Conservation (phyloP, 2,113 vertebrate genomes). For the Oryzias celebensis region DNA sequence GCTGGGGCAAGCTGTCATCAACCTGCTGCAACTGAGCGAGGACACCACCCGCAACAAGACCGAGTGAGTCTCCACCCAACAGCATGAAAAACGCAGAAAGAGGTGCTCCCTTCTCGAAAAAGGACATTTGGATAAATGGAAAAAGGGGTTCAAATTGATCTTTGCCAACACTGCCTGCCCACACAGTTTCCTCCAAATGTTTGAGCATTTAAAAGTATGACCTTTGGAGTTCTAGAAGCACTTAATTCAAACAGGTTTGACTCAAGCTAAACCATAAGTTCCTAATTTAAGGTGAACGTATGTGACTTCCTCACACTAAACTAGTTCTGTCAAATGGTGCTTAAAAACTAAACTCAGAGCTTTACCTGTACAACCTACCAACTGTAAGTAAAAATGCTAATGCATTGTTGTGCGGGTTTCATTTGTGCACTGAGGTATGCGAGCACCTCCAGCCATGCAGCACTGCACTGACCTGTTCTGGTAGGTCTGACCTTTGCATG, state of each 20-base stretch:
- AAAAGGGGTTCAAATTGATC: not conserved
- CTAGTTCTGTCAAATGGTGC: not conserved
- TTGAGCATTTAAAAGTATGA: not conserved
- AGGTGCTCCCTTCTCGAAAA: not conserved
- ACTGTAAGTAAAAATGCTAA: not conserved
- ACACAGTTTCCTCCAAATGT: too few species aligned
- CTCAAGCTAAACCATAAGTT: not conserved
- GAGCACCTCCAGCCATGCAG: conserved; percentile 7
- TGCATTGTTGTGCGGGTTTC: not conserved
- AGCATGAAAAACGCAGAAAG: not conserved
- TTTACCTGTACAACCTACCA: not conserved
- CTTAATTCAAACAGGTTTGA: not conserved
- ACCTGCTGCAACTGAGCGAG: conserved; percentile 79
- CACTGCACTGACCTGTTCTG: conserved; percentile 19
- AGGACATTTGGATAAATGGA: not conserved
- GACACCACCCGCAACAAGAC: conserved; percentile 76
- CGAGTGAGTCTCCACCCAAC: conserved; percentile 77
- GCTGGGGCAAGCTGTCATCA: conserved; percentile 85
- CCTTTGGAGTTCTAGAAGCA: not conserved
- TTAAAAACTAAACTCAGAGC: conserved; percentile 5
- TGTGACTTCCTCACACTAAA: not conserved
- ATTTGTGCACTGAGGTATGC: conserved; percentile 10
- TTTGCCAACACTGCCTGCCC: not conserved
- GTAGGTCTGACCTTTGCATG: conserved; percentile 31
- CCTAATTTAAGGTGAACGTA: not conserved